Base-by-base conservation (phyloP, 2,888 invertebrate genomes). In the Lasioglossum morio region DNA sequence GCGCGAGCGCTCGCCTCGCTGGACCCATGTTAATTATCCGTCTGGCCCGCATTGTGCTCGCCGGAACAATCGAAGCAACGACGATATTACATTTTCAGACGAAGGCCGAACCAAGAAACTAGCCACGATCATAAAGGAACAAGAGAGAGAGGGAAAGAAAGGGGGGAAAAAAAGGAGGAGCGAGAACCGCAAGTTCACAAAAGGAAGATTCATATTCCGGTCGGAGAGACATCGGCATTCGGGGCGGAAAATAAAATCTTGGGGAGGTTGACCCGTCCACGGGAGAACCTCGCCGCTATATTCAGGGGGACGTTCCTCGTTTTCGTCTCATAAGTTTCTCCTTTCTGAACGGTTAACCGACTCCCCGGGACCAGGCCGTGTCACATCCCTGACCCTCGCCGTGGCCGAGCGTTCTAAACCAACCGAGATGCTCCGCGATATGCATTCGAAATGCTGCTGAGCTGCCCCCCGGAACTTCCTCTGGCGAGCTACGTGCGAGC, bases 221-320 rank as follows among this genome's bases (percentile, higher is more conserved):
- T 80, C 72, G 85, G 73, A 76, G 81, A 75, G 80, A 80, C 79
- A 79, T 72, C 70, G 85, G 74, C 80, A 81, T 86, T 84, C 82
- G 77, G 74, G 46, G 87, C 74, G 77, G 82, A 86, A 89, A 90
- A 89, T 90, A 90, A 90, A 90, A 90, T 89, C 90, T 83, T 75
- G 63, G 16, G 57, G 37, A 37, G 60, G 69, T 43, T 72, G 37
- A 57, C 77, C 86, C 86, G 77, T 79, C 72, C 79, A 43, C 81
- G 72, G 72, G 77, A 82, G 83, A 82, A 85, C 53, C 30, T 82
- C 34, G 73, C n/a, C 74, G 78, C 63, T 75, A 79, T 85, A 84
- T 84, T 88, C 82, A 30, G 63, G 7, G 63, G 63, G 48, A 23
- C 60, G 53, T 74, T 82, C 79, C 79, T 83, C 77, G 80, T 84